Evolutionary conservation across 1,140 invertebrate species (phyloP).

Genomic region (Leguminivora glycinivorella): DNA sequence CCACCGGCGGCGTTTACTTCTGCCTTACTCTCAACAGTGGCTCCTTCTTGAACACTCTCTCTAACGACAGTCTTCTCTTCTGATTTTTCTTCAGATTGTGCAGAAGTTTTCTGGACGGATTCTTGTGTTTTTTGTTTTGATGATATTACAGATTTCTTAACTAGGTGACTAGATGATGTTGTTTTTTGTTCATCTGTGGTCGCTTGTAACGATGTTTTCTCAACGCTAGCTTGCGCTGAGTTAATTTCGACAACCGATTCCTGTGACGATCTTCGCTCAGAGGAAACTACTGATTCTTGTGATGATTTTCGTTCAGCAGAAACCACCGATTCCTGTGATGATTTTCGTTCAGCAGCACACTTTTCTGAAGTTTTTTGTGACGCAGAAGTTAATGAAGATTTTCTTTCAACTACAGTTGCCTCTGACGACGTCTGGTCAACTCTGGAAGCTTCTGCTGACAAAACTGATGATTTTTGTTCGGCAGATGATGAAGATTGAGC

Average conservation of each 20-base stretch:
- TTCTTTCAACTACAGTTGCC: constrained; percentile 18
- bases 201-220: constrained; percentile 15
- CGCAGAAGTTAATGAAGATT: constrained; percentile 1
- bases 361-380: constrained; percentile 7
- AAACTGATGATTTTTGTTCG: constrained; percentile 23
- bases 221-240: constrained; percentile 8
- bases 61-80: constrained; percentile 37
- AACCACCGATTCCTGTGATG: constrained; percentile 24
- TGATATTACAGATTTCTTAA: constrained; percentile 6
- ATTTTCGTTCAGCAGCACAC: constrained; percentile 10
- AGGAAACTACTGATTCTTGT: constrained; percentile 19
- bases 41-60: constrained; percentile 31
- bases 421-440: constrained; percentile 22
- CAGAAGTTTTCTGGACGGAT: constrained; percentile 36
- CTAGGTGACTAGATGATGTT: constrained; percentile 5
- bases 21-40: constrained; percentile 33
- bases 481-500: constrained; percentile 16
- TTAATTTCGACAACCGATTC: not conserved
- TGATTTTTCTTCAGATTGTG: constrained; percentile 37
- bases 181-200: constrained; percentile 27
- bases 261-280: not conserved
- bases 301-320: constrained; percentile 20
- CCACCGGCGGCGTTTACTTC: constrained; percentile 36
- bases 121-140: constrained; percentile 14
- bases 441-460: constrained; percentile 18